Evolutionary conservation across 1,140 invertebrate genomes (phyloP), one percentile per base, ranked within the genome.

Genomic region (Arctopsyche grandis): DNA sequence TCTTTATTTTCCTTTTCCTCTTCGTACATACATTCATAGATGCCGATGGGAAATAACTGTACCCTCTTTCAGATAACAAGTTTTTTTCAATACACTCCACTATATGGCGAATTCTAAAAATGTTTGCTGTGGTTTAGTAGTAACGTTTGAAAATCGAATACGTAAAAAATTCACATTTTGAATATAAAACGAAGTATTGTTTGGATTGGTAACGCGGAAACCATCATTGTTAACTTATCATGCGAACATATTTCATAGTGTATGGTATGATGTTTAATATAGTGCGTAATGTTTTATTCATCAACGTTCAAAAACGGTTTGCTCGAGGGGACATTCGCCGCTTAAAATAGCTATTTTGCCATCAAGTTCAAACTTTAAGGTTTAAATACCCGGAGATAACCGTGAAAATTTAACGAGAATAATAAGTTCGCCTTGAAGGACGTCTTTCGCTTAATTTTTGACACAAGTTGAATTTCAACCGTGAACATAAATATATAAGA

Each of bases 331-430:
- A 16, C 16, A 19, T 19, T 60, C 56, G 1, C 56, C n/a, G 56
- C 56, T 60, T 19, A 60, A 60, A 60, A 60, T 60, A 60, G 9
- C 21, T 60, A 60, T 60, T 60, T 60, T 21, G 9, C 56, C 56
- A 19, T 19, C 29, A 7, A 38, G 56, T 60, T 60, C n/a, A 60
- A 60, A 21, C 16, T 60, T 9, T 19, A 9, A 21, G 56, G n/a
- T 60, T 19, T 60, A 60, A 60, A 60, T 21, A 21, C 14, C 12
- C 5, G 21, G 16, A 60, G 16, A 60, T 60, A 60, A 19, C 56
- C 16, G 56, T 60, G 56, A 60, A 60, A 60, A 19, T 19, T 60
- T 60, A 19, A 60, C 19, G 56, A 60, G 56, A 19, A 9, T 21
- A 60, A 60, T 38, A 38, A 38, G 29, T 19, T 60, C 21, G 56